Conservation (phyloP, 2,888 invertebrate genomes). For the Oscheius myriophilus region DNA sequence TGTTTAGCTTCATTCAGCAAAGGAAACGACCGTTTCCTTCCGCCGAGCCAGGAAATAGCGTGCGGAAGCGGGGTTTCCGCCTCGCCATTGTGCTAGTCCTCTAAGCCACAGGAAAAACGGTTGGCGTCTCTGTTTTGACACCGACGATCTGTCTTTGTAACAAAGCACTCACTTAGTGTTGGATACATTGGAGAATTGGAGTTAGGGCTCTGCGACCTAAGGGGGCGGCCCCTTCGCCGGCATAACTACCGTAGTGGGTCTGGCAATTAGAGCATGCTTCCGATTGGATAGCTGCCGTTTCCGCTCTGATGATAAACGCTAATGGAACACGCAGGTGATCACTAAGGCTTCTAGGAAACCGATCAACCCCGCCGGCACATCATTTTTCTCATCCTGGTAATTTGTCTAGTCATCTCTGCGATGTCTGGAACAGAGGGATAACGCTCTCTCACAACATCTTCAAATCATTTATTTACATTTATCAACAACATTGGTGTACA, state of each 20-base stretch:
- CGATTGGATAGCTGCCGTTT: conserved; percentile 32
- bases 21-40: conserved; percentile 42
- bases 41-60: conserved; percentile 51
- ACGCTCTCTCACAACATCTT: too few relatives aligned
- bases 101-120: conserved; percentile 11
- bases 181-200: conserved; percentile 32
- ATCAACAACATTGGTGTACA: background rate
- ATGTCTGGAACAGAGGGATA: too few relatives aligned
- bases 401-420: too few relatives aligned
- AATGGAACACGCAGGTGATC: conserved; percentile 31
- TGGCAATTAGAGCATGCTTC: conserved; percentile 34
- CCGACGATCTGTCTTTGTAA: conserved; percentile 29
- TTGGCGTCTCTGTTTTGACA: background rate
- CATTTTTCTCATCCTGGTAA: too few relatives aligned
- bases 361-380: too few relatives aligned
- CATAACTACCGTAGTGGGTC: conserved; percentile 28
- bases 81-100: conserved; percentile 32
- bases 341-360: conserved; percentile 12
- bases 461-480: too few relatives aligned
- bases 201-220: conserved; percentile 25
- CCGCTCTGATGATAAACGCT: conserved; percentile 29
- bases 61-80: conserved; percentile 58
- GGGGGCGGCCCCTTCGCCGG: conserved; percentile 25
- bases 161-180: conserved; percentile 30
- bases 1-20: conserved; percentile 23